Percentiles rank a stretch among this genome's conserved stretches.
Evolutionary conservation across 1,140 invertebrate genomes (phyloP).

Genomic region (Metaphire vulgaris): DNA sequence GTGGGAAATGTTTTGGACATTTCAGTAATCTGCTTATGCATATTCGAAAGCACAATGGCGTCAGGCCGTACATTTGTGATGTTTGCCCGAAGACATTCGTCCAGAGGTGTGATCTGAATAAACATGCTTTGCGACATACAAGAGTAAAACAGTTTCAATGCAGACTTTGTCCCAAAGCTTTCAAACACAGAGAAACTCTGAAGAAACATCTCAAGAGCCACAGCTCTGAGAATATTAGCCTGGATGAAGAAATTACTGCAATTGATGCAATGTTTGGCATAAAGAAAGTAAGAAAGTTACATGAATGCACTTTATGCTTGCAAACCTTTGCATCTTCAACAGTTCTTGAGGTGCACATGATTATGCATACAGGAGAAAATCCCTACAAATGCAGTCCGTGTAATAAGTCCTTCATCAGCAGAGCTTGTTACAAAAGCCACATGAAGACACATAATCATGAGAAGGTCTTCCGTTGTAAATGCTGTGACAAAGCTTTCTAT

Average conservation of each 20-base stretch:
- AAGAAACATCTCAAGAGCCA: not conserved
- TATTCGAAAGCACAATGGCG: constrained; percentile 86
- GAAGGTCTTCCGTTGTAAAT: constrained; percentile 52
- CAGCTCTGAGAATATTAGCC: not conserved
- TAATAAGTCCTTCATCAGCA: constrained; percentile 49
- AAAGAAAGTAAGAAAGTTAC: not conserved
- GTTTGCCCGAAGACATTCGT: constrained; percentile 82
- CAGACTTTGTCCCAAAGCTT: constrained; percentile 61
- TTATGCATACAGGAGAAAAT: constrained; percentile 34
- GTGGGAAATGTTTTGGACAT: constrained; percentile 90
- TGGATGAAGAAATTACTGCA: not conserved
- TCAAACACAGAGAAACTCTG: constrained; percentile 1
- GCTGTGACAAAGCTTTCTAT: constrained; percentile 85
- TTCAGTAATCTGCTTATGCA: constrained; percentile 66
- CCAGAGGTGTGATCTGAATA: constrained; percentile 44
- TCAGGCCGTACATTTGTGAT: constrained; percentile 74
- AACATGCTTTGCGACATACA: constrained; percentile 37
- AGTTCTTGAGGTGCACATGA: not conserved
- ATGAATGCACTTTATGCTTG: not conserved
- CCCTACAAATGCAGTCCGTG: constrained; percentile 43
- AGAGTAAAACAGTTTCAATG: constrained; percentile 61
- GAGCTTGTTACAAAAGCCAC: constrained; percentile 73
- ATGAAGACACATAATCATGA: constrained; percentile 73
- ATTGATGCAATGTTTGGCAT: not conserved
- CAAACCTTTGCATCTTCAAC: not conserved